Conservation (phyloP, 1,140 invertebrate species). For the Drosophila kepulauana region DNA sequence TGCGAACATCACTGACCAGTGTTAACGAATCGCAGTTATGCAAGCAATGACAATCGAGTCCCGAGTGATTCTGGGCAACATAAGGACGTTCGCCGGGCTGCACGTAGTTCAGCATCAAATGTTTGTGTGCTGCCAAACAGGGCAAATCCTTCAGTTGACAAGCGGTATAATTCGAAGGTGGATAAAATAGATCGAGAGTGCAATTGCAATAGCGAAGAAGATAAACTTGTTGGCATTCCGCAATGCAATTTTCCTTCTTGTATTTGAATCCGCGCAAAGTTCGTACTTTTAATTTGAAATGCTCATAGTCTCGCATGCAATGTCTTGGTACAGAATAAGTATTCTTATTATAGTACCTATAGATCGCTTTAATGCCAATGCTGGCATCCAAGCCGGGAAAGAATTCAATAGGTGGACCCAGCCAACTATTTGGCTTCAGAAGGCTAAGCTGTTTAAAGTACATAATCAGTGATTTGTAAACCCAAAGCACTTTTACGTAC, state of each 20-base stretch:
- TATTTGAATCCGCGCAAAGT: constrained; percentile 59
- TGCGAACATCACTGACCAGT: constrained; percentile 54
- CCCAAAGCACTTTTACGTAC: constrained; percentile 26
- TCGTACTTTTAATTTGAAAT: constrained; percentile 51
- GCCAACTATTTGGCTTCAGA: constrained; percentile 57
- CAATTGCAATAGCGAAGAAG: constrained; percentile 73
- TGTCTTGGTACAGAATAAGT: constrained; percentile 43
- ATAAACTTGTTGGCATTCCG: constrained; percentile 69
- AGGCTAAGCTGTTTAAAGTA: constrained; percentile 44
- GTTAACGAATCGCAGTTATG: constrained; percentile 71
- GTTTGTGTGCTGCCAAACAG: constrained; percentile 64
- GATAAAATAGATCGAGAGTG: constrained; percentile 75
- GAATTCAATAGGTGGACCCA: constrained; percentile 40
- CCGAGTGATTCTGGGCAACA: constrained; percentile 32
- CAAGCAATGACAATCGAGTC: constrained; percentile 69
- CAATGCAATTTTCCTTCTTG: constrained; percentile 73
- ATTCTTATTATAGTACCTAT: constrained; percentile 58
- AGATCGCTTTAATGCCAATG: constrained; percentile 58
- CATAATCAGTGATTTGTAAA: not conserved
- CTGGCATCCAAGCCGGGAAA: constrained; percentile 51
- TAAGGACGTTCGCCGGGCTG: constrained; percentile 54
- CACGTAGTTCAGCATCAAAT: constrained; percentile 49
- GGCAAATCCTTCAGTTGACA: constrained; percentile 66
- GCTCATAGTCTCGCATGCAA: constrained; percentile 61
- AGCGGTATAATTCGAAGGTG: constrained; percentile 54